phyloP scores from a whole-genome alignment of 2,797 vertebrate species.

The Amblyopsis hoosieri region DNA sequence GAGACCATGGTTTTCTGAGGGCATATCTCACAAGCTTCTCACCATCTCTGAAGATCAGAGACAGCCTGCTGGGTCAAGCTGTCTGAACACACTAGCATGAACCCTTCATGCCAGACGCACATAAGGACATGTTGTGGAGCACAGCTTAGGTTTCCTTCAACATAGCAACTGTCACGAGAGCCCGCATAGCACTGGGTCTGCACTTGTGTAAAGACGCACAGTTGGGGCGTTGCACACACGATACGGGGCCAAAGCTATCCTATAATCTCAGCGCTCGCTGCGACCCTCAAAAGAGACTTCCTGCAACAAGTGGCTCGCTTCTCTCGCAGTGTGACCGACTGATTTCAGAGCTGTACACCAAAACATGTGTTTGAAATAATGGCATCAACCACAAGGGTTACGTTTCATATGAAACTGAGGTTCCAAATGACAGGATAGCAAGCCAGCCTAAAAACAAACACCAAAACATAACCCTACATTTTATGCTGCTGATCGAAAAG shows the following conservation, averaged over 20 bases:
- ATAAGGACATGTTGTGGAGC: conserved; percentile 52
- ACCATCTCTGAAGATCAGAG: conserved; percentile 27
- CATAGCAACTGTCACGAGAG: conserved; percentile 56
- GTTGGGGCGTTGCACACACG: conserved; percentile 34
- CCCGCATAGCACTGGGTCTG: conserved; percentile 33
- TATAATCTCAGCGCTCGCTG: conserved; percentile 24
- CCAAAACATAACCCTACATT: no score
- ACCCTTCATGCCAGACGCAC: conserved; percentile 34
- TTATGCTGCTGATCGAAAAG: no score
- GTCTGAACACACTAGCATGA: conserved; percentile 36
- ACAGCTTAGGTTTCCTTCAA: conserved; percentile 65
- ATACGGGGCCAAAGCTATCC: conserved; percentile 17
- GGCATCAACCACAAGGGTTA: no score
- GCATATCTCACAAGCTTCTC: neutral
- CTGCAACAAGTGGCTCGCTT: no score
- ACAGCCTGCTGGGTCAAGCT: conserved; percentile 23
- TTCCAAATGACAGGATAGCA: no score
- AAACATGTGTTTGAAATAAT: no score
- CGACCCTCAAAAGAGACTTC: neutral
- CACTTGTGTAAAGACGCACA: conserved; percentile 41
- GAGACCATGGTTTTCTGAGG: conserved; percentile 14
- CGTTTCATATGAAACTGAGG: no score
- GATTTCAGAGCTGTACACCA: no score
- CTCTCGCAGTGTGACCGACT: no score
- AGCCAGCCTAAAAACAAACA: no score